Evolutionary conservation across 2,797 vertebrate species (phyloP).

Genomic region (Cryptoblepharus egeriae): DNA sequence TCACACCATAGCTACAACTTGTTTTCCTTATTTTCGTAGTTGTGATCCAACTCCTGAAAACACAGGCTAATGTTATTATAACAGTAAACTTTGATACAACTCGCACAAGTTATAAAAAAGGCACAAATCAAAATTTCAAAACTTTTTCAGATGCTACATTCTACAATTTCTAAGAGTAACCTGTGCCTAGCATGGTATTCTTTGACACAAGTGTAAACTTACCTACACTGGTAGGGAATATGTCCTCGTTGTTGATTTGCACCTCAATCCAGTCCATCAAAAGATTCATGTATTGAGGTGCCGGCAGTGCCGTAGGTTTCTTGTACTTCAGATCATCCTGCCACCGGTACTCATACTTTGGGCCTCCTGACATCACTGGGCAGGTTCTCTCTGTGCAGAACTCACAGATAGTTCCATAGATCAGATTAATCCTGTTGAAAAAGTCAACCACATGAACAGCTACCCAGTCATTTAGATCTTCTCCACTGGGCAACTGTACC

Average conservation of each 20-base stretch:
- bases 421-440: conserved; percentile 88
- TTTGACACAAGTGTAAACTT: conserved; percentile 58
- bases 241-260: conserved; percentile 86
- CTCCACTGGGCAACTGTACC: conserved; percentile 81
- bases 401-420: conserved; percentile 87
- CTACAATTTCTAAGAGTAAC: not conserved
- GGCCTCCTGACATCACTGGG: conserved; percentile 87
- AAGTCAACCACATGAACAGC: conserved; percentile 87
- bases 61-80: not conserved
- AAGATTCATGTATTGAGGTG: conserved; percentile 86
- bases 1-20: not conserved
- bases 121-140: not conserved
- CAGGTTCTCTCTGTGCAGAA: conserved; percentile 85
- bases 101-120: not conserved
- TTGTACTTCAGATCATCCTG: conserved; percentile 86
- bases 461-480: conserved; percentile 87
- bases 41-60: not conserved
- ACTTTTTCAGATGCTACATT: not conserved
- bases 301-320: conserved; percentile 84
- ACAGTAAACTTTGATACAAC: not conserved
- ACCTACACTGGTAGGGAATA: conserved; percentile 86
- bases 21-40: not conserved
- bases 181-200: not conserved
- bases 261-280: conserved; percentile 89
- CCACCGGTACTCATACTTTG: conserved; percentile 86